A percentile compares a stretch with the other conserved stretches of the same genome.
Evolutionary conservation across 2,797 vertebrate species (phyloP).

Genomic region (Heliangelus exortis): DNA sequence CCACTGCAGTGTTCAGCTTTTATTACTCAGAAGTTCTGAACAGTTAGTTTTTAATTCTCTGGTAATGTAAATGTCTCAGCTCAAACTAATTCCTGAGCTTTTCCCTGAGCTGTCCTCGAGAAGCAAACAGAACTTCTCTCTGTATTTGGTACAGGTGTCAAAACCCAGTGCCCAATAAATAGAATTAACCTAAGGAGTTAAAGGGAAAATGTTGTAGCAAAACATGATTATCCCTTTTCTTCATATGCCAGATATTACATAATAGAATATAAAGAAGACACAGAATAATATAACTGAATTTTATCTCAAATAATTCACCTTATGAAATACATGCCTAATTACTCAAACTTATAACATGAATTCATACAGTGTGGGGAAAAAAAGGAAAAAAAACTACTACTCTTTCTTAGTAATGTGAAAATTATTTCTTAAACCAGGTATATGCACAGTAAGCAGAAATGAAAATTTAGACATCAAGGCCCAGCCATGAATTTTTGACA

Average conservation of each 20-base stretch:
- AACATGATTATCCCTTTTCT: neutral
- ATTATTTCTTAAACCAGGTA: neutral
- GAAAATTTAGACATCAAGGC: neutral
- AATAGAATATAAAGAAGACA: neutral
- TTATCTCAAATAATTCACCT: neutral
- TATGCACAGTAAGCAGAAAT: neutral
- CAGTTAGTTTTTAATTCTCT: neutral
- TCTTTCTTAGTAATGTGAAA: neutral
- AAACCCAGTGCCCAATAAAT: neutral
- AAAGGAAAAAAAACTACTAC: neutral
- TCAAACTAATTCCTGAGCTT: neutral
- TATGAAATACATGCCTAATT: neutral
- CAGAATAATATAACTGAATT: neutral
- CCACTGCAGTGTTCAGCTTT: neutral
- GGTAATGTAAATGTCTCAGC: neutral
- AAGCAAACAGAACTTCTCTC: neutral
- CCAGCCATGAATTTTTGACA: neutral
- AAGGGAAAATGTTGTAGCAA: neutral
- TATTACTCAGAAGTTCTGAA: neutral
- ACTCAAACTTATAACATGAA: neutral
- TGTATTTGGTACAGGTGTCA: neutral
- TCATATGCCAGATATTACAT: neutral
- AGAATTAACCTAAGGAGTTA: neutral
- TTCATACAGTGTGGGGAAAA: neutral
- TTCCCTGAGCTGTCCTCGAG: neutral